Evolutionary conservation across 2,888 invertebrate species (phyloP).

Genomic region (Dicyrtomina minuta): DNA sequence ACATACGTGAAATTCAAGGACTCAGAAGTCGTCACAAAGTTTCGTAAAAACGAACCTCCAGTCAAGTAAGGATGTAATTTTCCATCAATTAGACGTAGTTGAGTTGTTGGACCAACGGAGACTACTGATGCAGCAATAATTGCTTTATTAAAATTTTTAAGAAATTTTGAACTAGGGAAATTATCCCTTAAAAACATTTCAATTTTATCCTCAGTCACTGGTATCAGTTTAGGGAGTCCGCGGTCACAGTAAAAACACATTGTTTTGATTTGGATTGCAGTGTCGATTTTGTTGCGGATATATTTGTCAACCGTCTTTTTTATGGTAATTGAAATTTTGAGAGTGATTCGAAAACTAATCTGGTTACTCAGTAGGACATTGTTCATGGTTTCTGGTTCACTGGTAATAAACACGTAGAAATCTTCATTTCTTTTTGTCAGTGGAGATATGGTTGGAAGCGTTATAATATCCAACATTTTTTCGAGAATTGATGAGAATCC

Average conservation of each 20-base stretch:
- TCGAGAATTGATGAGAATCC: too few species aligned
- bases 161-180: too few species aligned
- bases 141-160: not conserved
- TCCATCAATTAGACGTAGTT: not conserved
- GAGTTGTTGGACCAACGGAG: not conserved
- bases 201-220: not conserved
- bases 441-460: not conserved
- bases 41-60: not conserved
- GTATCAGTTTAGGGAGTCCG: not conserved
- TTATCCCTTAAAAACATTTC: not conserved
- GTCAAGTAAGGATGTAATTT: not conserved
- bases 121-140: not conserved
- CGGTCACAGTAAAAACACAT: not conserved
- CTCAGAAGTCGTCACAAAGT: slow-evolving; percentile 4
- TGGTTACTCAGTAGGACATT: not conserved
- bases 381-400: not conserved
- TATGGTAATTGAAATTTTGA: not conserved
- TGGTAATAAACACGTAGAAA: not conserved
- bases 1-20: slow-evolving; percentile 38
- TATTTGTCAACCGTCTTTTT: not conserved
- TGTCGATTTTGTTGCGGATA: not conserved
- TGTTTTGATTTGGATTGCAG: not conserved
- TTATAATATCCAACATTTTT: not conserved
- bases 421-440: not conserved
- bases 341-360: not conserved